Evolutionary conservation across 2,888 invertebrate genomes (phyloP).

Genomic region (Tenthredo livida): DNA sequence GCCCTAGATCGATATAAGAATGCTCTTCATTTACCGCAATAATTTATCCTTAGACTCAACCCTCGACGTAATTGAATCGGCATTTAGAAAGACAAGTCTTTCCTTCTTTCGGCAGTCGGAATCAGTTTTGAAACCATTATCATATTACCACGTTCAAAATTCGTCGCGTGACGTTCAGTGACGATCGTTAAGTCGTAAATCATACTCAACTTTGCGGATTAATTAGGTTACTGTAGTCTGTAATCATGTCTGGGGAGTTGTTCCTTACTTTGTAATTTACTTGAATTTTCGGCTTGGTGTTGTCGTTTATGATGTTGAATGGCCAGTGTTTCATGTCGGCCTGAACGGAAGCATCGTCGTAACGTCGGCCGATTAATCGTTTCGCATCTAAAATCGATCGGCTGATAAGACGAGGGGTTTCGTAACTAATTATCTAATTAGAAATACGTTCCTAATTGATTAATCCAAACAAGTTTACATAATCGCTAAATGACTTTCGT

Average conservation of each 20-base stretch:
- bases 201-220: constrained; percentile 20
- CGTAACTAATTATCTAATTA: constrained; percentile 30
- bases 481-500: neutral
- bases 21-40: constrained; percentile 17
- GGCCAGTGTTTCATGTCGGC: constrained; percentile 93
- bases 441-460: neutral
- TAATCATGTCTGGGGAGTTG: neutral
- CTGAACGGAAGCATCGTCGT: constrained; percentile 88
- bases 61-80: neutral
- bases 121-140: neutral
- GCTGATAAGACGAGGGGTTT: neutral
- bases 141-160: neutral
- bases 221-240: constrained; percentile 15
- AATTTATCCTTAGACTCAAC: neutral
- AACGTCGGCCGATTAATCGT: constrained; percentile 90
- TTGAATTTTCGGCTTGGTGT: constrained; percentile 87
- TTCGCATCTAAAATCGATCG: constrained; percentile 81
- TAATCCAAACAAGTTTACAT: constrained; percentile 1
- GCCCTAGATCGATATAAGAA: constrained; percentile 73
- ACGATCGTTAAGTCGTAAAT: neutral
- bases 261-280: constrained; percentile 82
- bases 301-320: constrained; percentile 85
- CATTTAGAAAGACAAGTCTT: neutral
- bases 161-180: neutral
- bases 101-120: neutral